These are phyloP conservation scores for Microtus richardsoni DNA, from an alignment of 2,113 vertebrate genomes.

Conservation along the genomic window DNA sequence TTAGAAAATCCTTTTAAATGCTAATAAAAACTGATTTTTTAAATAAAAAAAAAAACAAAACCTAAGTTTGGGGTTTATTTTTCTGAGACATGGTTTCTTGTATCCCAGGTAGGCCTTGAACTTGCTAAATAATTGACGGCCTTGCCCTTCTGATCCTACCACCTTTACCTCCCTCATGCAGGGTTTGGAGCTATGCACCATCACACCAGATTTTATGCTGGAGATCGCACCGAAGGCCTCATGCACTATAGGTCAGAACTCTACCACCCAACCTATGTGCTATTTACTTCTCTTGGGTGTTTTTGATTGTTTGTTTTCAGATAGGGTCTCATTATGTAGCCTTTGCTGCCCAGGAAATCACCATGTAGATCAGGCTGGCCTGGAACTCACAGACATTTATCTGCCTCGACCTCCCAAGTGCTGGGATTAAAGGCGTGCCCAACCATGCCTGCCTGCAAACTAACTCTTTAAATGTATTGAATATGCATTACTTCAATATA, in stretches of 20 bases:
- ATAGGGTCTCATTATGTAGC: not conserved
- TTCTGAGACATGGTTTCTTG: not conserved
- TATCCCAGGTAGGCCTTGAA: not conserved
- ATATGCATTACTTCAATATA: not conserved
- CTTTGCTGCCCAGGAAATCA: not conserved
- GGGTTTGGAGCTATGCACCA: not conserved
- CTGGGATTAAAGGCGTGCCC: not conserved
- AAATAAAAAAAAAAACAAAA: not conserved
- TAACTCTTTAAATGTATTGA: not conserved
- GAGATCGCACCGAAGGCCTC: not conserved
- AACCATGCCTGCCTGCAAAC: not conserved
- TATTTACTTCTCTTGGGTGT: not conserved
- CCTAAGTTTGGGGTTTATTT: not conserved
- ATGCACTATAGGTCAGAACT: rapidly evolving
- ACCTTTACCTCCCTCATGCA: not conserved
- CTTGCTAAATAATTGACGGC: not conserved
- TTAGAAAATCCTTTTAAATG: conserved; percentile 9
- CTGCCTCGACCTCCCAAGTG: not conserved
- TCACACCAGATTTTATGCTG: not conserved
- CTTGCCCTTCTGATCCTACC: too few relatives aligned
- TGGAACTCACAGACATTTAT: not conserved
- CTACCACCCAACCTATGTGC: not conserved
- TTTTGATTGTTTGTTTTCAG: not conserved
- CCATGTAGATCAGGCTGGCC: not conserved
- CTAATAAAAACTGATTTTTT: not conserved